phyloP scores from a whole-genome alignment of 2,888 invertebrate genomes.

The Nipponacmea schrenckii region DNA sequence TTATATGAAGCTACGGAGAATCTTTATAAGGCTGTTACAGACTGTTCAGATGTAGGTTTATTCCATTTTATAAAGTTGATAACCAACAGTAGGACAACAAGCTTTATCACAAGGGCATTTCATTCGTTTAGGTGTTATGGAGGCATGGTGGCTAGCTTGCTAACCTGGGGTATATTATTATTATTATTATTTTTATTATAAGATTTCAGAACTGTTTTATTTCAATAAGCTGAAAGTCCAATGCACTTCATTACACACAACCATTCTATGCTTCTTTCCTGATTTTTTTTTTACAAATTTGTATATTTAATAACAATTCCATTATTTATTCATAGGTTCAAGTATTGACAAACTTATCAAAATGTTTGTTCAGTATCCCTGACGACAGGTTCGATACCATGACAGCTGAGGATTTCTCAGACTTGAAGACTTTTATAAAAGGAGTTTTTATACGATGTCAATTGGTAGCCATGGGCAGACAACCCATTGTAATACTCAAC shows the following conservation, averaged over 20 bases:
- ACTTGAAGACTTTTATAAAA: conserved; percentile 34
- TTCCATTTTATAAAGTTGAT: not conserved
- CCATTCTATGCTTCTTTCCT: no score
- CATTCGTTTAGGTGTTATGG: no score
- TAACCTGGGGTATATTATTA: no score
- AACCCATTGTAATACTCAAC: conserved; percentile 59
- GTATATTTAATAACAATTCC: no score
- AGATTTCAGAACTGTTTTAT: no score
- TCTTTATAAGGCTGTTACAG: conserved; percentile 28
- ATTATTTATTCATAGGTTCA: conserved; percentile 19
- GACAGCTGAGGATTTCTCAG: conserved; percentile 45
- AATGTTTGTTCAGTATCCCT: conserved; percentile 54
- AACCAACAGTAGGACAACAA: no score
- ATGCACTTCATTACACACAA: no score
- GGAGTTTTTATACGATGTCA: conserved; percentile 53
- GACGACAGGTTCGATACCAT: conserved; percentile 57
- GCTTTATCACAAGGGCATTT: no score
- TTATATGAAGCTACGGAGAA: conserved; percentile 41
- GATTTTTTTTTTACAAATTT: no score
- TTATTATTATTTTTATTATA: no score
- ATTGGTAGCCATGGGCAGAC: conserved; percentile 54
- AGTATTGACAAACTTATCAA: conserved; percentile 29
- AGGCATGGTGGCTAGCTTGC: no score
- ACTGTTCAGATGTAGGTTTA: conserved; percentile 28
- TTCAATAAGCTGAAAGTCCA: no score